Percentiles rank a stretch among this genome's conserved stretches.
phyloP scores from a whole-genome alignment of 2,888 invertebrate species.

The Agelastica alni region DNA sequence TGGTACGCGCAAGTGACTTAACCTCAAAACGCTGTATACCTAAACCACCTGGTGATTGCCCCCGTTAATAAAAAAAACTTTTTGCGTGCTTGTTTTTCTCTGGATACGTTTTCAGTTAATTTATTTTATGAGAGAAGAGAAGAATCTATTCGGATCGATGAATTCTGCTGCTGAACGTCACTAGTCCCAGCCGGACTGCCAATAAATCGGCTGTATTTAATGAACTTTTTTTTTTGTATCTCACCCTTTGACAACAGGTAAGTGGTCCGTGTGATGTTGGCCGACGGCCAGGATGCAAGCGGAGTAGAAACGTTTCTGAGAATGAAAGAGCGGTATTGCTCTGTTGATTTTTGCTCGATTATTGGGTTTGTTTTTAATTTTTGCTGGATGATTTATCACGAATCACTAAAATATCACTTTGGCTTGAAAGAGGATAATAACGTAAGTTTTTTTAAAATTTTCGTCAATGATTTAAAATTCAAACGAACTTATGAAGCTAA shows the following conservation, averaged over 20 bases:
- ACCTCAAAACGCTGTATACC: constrained; percentile 9
- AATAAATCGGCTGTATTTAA: constrained; percentile 24
- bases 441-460: not conserved
- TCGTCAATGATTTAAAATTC: too few species aligned
- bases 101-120: constrained; percentile 2
- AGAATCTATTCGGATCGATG: constrained; percentile 25
- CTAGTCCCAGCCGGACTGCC: constrained; percentile 41
- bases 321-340: constrained; percentile 7
- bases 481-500: too few species aligned
- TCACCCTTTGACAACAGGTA: constrained; percentile 50
- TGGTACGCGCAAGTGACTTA: constrained; percentile 3
- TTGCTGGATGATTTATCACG: constrained; percentile 4
- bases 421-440: not conserved
- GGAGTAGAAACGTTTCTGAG: constrained; percentile 11
- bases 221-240: constrained; percentile 29
- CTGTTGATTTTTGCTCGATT: constrained; percentile 5
- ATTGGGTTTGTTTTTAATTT: constrained; percentile 11
- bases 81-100: constrained; percentile 11
- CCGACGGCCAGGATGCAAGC: constrained; percentile 9
- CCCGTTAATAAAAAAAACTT: constrained; percentile 4
- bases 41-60: constrained; percentile 9
- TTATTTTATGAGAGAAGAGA: not conserved
- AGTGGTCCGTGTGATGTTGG: constrained; percentile 28
- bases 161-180: constrained; percentile 40
- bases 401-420: not conserved